Evolutionary conservation across 2,888 invertebrate genomes (phyloP), one percentile per base, ranked within the genome.

Genomic region (Drosophila incognita): DNA sequence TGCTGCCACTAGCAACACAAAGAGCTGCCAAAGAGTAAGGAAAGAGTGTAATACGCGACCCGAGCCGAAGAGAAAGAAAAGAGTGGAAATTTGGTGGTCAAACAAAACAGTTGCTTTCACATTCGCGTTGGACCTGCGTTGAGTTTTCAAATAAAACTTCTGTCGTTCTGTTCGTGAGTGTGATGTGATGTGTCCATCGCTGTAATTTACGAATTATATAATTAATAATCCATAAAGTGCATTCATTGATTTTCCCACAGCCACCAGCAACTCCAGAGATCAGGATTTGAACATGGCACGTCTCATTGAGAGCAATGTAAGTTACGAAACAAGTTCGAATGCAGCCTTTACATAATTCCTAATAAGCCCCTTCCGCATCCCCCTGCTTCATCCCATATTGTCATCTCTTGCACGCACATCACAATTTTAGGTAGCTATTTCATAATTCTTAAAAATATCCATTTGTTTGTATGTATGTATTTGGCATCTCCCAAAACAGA

Each of bases 71-170:
- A 59, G 46, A 58, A 57, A 60, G 46, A 40, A 52, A 48, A 78
- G 54, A 79, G 76, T 52, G 51, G 35, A 53, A 0, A n/a, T 60
- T 82, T 79, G 66, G 83, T 71, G 76, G 79, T 51, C 80, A 87
- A 84, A 84, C 76, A 82, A 86, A 82, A 84, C 81, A 87, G 81
- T 87, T 84, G 74, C 77, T 77, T 83, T 79, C 74, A 46, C 79
- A 53, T 70, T 72, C 69, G 68, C 62, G 83, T 70, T 81, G 83
- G 84, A 74, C 73, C 76, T 73, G 81, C 79, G 52, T 76, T 71
- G 68, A 64, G 72, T 78, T 71, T 69, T 78, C 63, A 76, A 76
- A 74, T 76, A 67, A 76, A 63, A 76, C 59, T 69, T 62, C 64
- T 64, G 61, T 67, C 48, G 66, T 69, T 66, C 53, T 31, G 27